Conservation (phyloP, 2,888 invertebrate genomes). For the Prenolepis imparis region DNA sequence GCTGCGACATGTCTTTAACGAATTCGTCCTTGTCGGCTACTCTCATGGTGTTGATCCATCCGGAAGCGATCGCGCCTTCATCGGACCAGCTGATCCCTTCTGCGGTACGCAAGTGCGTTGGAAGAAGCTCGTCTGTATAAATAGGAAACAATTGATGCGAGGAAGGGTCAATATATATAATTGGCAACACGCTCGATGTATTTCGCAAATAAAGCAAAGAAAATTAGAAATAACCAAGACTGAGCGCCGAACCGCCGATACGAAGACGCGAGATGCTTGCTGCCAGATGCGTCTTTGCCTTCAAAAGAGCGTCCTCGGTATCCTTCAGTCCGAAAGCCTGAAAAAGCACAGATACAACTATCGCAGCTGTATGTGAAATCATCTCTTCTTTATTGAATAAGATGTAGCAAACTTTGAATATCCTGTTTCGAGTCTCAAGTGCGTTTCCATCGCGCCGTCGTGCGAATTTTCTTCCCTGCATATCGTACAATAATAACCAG, state of each 20-base stretch:
- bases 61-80: constrained; percentile 89
- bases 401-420: constrained; percentile 66
- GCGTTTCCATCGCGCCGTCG: constrained; percentile 71
- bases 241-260: constrained; percentile 91
- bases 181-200: not conserved
- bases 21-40: constrained; percentile 87
- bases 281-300: constrained; percentile 90
- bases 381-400: not conserved
- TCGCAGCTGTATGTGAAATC: not conserved
- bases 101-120: constrained; percentile 90
- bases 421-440: constrained; percentile 70
- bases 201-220: constrained; percentile 9
- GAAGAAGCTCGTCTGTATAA: constrained; percentile 89
- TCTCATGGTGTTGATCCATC: constrained; percentile 93
- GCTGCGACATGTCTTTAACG: constrained; percentile 85
- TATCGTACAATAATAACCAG: constrained; percentile 91
- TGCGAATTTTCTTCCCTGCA: constrained; percentile 89
- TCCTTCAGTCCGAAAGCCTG: constrained; percentile 85
- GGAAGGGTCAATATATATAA: not conserved
- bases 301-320: constrained; percentile 90
- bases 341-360: constrained; percentile 31
- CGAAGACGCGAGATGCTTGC: constrained; percentile 92
- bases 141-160: not conserved
- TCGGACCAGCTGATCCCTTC: constrained; percentile 89
- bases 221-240: constrained; percentile 84